A percentile compares a stretch with the other conserved stretches of the same genome.
Conservation (phyloP, 2,888 invertebrate genomes). For the Oscheius sp. region DNA sequence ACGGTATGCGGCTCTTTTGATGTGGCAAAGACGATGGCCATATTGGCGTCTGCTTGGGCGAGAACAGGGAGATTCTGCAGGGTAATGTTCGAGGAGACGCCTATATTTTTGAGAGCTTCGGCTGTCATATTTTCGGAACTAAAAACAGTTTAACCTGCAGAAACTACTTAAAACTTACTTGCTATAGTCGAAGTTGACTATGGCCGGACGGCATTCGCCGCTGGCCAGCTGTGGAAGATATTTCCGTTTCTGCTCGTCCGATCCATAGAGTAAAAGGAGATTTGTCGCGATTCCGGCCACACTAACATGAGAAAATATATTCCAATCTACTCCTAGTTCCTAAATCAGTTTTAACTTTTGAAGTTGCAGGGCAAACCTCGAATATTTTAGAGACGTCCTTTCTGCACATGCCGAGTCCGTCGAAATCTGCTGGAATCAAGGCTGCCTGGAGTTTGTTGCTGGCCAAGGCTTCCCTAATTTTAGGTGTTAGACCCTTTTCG, state of each 20-base stretch:
- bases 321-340: conserved; percentile 60
- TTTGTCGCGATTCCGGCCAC: conserved; percentile 48
- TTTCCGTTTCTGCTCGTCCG: conserved; percentile 47
- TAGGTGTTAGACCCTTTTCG: conserved; percentile 42
- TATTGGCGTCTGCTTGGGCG: conserved; percentile 64
- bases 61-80: conserved; percentile 53
- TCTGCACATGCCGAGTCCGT: conserved; percentile 66
- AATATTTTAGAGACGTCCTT: conserved; percentile 66
- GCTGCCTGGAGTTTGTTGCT: conserved; percentile 57
- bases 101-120: conserved; percentile 12
- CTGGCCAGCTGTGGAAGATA: conserved; percentile 52
- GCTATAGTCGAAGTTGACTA: conserved; percentile 14
- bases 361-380: conserved; percentile 48
- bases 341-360: conserved; percentile 30
- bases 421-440: conserved; percentile 62
- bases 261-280: conserved; percentile 54
- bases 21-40: conserved; percentile 67
- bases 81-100: conserved; percentile 36
- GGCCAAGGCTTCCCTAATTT: conserved; percentile 53
- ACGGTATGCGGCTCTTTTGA: conserved; percentile 29
- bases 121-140: conserved; percentile 18
- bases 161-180: not conserved
- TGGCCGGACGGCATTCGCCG: conserved; percentile 30
- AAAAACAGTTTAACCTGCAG: not conserved
- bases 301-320: conserved; percentile 50